These are phyloP conservation scores for Sebastes variabilis DNA, from an alignment of 2,797 vertebrate species.

Conservation along the genomic window DNA sequence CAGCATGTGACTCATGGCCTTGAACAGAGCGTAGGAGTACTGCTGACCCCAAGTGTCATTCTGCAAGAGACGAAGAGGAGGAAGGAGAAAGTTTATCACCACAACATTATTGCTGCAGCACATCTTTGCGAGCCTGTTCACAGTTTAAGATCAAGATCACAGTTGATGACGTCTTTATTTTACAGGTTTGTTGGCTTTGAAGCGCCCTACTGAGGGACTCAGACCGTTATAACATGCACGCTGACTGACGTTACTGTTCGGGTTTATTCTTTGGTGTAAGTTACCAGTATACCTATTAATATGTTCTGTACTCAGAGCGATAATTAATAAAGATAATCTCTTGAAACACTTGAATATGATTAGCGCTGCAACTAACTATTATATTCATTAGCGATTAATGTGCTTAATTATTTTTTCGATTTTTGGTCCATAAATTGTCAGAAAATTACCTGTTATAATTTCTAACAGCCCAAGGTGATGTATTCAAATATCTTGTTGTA, in stretches of 20 bases:
- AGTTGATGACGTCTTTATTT: background rate
- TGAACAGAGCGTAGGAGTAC: conserved; percentile 97
- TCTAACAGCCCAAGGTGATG: background rate
- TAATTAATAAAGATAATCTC: background rate
- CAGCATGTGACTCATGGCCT: conserved; percentile 99
- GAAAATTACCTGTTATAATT: background rate
- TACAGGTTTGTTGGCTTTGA: background rate
- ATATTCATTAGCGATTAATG: background rate
- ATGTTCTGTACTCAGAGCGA: background rate
- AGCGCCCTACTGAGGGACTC: background rate
- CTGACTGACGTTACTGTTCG: background rate
- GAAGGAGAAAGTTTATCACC: background rate
- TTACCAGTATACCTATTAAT: background rate
- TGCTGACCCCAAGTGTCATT: conserved; percentile 98
- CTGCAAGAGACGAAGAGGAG: conserved; percentile 70
- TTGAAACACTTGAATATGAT: background rate
- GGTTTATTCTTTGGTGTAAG: background rate
- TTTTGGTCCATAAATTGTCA: background rate
- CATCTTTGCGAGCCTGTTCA: background rate
- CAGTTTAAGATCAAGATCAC: background rate
- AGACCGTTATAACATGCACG: background rate
- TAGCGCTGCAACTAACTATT: background rate
- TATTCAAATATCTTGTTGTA: background rate
- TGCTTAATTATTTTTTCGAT: background rate
- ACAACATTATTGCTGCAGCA: background rate